phyloP scores from a whole-genome alignment of 2,888 invertebrate species.

The Endomychus coccineus region DNA sequence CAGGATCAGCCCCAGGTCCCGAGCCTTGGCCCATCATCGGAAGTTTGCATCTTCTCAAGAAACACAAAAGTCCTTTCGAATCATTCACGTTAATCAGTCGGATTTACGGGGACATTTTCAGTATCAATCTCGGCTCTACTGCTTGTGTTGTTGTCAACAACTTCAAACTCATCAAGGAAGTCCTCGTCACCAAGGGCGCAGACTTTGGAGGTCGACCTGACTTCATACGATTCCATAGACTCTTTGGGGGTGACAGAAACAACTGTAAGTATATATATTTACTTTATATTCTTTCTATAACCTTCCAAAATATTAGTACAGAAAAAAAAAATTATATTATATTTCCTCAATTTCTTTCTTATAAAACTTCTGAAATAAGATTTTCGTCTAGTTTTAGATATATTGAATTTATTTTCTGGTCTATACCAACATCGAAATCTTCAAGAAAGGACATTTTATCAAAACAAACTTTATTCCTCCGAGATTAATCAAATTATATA shows the following conservation, averaged over 20 bases:
- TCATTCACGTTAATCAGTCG: constrained; percentile 63
- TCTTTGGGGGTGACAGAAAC: constrained; percentile 78
- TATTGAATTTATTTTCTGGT: no score
- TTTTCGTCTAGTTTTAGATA: no score
- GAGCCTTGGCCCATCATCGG: constrained; percentile 62
- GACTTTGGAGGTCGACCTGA: constrained; percentile 79
- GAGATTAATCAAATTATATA: no score
- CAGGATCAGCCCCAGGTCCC: constrained; percentile 53
- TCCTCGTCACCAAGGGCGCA: constrained; percentile 70
- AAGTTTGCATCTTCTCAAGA: constrained; percentile 59
- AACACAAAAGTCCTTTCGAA: constrained; percentile 60
- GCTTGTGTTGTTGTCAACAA: constrained; percentile 70
- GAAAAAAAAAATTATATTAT: no score
- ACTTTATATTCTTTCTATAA: no score
- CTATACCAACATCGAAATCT: no score
- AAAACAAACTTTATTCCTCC: no score
- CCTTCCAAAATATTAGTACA: not conserved
- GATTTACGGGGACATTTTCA: constrained; percentile 65
- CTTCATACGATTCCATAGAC: constrained; percentile 69
- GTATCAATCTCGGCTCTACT: constrained; percentile 58
- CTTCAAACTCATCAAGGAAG: constrained; percentile 63
- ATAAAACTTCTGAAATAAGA: no score
- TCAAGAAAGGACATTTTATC: no score
- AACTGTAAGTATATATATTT: constrained; percentile 77
- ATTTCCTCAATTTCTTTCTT: not conserved